Percentiles rank a stretch among this genome's conserved stretches.
phyloP scores from a whole-genome alignment of 2,113 vertebrate species.

The Myotis yumanensis region DNA sequence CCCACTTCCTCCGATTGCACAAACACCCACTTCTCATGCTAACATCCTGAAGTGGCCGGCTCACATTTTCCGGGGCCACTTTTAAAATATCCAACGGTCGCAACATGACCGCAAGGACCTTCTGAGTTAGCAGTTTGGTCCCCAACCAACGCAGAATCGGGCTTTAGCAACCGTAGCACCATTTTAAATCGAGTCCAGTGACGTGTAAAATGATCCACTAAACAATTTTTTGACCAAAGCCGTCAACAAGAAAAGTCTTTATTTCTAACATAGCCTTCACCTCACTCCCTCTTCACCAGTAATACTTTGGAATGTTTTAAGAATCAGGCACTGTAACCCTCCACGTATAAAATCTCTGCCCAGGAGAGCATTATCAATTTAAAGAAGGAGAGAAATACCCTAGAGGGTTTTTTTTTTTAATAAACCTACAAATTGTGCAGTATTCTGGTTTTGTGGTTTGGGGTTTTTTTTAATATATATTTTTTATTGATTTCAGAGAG shows the following conservation, averaged over 20 bases:
- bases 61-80: neutral
- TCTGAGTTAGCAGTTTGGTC: neutral
- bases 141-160: neutral
- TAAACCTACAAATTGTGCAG: neutral
- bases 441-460: too few species aligned
- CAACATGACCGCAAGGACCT: neutral
- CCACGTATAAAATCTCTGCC: neutral
- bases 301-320: neutral
- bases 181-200: neutral
- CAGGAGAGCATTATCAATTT: neutral
- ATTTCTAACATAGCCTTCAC: neutral
- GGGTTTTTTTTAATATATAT: too few species aligned
- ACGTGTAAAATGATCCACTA: neutral
- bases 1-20: neutral
- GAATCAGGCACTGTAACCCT: neutral
- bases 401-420: neutral
- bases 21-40: neutral
- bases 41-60: neutral
- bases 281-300: neutral
- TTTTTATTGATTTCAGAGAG: too few species aligned
- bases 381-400: neutral
- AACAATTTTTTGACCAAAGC: neutral
- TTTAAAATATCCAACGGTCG: too few species aligned
- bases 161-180: neutral
- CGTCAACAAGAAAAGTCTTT: neutral